Evolutionary conservation across 2,888 invertebrate species (phyloP), one percentile per base, ranked within the genome.

Genomic region (Drosophila melanocephala): DNA sequence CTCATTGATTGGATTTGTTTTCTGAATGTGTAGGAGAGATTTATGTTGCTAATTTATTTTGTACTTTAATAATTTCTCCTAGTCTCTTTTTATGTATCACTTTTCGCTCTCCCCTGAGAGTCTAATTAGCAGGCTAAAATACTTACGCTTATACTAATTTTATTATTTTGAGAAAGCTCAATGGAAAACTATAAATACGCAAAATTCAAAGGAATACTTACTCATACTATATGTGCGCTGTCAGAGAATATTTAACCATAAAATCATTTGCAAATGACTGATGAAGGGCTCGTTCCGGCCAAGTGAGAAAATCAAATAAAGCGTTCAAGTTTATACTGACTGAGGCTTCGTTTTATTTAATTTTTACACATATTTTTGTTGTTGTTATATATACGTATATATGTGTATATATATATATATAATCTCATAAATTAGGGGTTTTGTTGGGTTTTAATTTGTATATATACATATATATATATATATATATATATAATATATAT

Each of bases 291-390:
- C 51, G 51, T 62, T 65, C 47, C 61, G 63, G 64, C n/a, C 52
- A 52, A 73, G 47, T 58, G 64, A 68, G 57, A 68, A 66, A 64
- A 81, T 72, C 60, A 79, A 82, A 84, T 76, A 47, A 75, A 32
- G 57, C 70, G 42, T 71, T 61, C 10, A 44, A 89, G 90, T 92
- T 92, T 92, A 93, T 93, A 93, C 93, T 93, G 93, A 93, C 93
- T 93, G 93, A 93, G 93, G 93, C 93, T 93, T 93, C 93, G 89
- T 92, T 93, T 92, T 91, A 81, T 91, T 88, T 81, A 86, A 87
- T 89, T 89, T 89, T 89, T 83, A 90, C 79, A 80, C 89, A 87
- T 84, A 84, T 72, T 77, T 75, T 72, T 75, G 63, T 81, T 83
- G 58, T 70, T 72, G 55, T 63, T 65, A 58, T 72, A 51, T 56